Evolutionary conservation across 2,113 vertebrate species (phyloP), one percentile per base, ranked within the genome.

Genomic region (Xenotilapia longispinis): DNA sequence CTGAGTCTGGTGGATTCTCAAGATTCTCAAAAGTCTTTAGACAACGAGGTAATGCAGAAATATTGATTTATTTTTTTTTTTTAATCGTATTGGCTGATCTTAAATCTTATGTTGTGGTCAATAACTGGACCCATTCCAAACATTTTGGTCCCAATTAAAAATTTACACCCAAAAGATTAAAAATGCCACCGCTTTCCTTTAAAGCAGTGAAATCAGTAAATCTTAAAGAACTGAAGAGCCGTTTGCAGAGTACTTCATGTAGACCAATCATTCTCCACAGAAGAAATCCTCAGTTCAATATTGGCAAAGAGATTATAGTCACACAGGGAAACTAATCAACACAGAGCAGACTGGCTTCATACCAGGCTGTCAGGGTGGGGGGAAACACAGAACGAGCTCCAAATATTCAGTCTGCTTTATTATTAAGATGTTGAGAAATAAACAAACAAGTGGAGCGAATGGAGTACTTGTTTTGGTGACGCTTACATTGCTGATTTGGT

Each of bases 401-500:
- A 42, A 53, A 75, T 75, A 31, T 54, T 63, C 42, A 23, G 17
- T 40, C n/a, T 75, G 58, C 31, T 47, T 47, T 31, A 47, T 53
- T 31, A 47, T 83, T 73, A 38, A 2, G 38, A 84, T 15, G 6
- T 6, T 51, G 26, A 80, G 79, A 75, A 28, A 73, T 12, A 33
- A 38, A 78, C 42, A 78, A 6, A 78, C 26, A 78, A 78, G 42
- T 31, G 42, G 70, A n/a, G 45, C 9, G 23, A 78, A 51, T 51
- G 26, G 26, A 40, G 57, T 21, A 45, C 14, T 5, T 3, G 70
- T 14, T 38, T n/a, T 9, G 73, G 3, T 3, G 63, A 84, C 15
- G 94, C 98, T 95, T 95, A 99, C 99, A 58, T 99, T 98, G 96
- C 99, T 99, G 97, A 99, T 98, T 92, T 98, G 97, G 83, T 98